phyloP scores from a whole-genome alignment of 2,113 vertebrate genomes.

The Centropristis striata region DNA sequence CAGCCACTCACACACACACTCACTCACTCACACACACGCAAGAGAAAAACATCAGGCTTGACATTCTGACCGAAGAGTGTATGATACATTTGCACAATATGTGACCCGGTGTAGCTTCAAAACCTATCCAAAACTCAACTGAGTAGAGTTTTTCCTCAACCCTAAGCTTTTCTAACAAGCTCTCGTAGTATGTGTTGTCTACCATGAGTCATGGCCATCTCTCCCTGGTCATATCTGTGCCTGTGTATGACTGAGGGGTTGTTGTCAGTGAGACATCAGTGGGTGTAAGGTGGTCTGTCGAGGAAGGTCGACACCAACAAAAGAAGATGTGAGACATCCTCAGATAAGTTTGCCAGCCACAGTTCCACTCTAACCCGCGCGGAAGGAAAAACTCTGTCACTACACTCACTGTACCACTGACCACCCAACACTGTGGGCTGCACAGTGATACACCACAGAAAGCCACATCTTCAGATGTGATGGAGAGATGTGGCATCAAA shows the following conservation, averaged over 20 bases:
- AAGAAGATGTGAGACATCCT: slow-evolving; percentile 75
- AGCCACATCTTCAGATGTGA: slow-evolving; percentile 37
- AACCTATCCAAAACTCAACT: neutral
- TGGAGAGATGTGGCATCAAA: slow-evolving; percentile 28
- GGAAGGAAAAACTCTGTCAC: slow-evolving; percentile 72
- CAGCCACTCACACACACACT: slow-evolving; percentile 65
- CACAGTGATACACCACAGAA: slow-evolving; percentile 39
- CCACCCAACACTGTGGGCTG: slow-evolving; percentile 50
- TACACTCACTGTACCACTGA: slow-evolving; percentile 55
- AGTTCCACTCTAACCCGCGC: slow-evolving; percentile 33
- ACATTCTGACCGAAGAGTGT: slow-evolving; percentile 28
- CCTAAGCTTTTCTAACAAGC: neutral
- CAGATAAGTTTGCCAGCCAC: slow-evolving; percentile 34
- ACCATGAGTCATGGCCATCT: slow-evolving; percentile 28
- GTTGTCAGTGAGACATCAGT: slow-evolving; percentile 24
- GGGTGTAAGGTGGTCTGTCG: slow-evolving; percentile 60
- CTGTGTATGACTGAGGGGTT: neutral
- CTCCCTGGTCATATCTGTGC: slow-evolving; percentile 35
- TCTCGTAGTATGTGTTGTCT: neutral
- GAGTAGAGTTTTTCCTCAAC: slow-evolving; percentile 2
- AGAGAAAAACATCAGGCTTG: slow-evolving; percentile 57
- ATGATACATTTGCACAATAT: neutral
- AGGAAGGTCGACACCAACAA: slow-evolving; percentile 35
- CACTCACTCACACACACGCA: slow-evolving; percentile 27
- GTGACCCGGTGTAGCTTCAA: slow-evolving; percentile 1